These are phyloP conservation scores for Nasua narica DNA, from an alignment of 2,797 vertebrate species.

Conservation along the genomic window DNA sequence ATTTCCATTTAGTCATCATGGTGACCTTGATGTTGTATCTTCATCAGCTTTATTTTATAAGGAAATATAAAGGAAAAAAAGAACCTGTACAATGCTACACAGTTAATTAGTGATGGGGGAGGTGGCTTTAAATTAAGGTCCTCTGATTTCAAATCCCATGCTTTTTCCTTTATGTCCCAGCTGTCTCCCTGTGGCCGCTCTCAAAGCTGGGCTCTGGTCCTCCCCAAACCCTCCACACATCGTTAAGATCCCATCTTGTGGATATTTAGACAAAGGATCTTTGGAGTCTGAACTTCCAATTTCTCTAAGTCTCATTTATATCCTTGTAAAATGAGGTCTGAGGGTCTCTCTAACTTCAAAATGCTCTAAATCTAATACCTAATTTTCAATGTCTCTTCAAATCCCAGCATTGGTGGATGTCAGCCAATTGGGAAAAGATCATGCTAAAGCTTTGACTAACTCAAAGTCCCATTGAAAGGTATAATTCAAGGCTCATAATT, in stretches of 20 bases:
- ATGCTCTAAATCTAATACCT: not conserved
- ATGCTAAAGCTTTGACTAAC: not conserved
- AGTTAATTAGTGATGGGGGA: not conserved
- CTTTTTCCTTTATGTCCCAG: not conserved
- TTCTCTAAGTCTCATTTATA: not conserved
- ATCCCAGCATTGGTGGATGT: not conserved
- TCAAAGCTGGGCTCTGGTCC: not conserved
- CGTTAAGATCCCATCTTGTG: not conserved
- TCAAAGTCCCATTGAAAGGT: not conserved
- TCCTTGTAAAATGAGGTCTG: not conserved
- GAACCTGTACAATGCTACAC: not conserved
- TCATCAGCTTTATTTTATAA: not conserved
- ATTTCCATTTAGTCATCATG: not conserved
- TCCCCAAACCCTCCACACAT: not conserved
- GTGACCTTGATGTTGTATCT: not conserved
- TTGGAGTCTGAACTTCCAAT: not conserved
- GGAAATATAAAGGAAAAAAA: not conserved
- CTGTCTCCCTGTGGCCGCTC: not conserved
- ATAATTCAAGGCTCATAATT: not conserved
- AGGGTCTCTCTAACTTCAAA: not conserved
- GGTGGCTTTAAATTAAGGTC: not conserved
- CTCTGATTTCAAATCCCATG: not conserved
- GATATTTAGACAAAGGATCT: not conserved
- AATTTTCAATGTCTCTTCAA: not conserved
- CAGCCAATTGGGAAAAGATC: not conserved